These are phyloP conservation scores for Augochlorella aurata DNA, from an alignment of 2,888 invertebrate genomes.

Conservation along the genomic window DNA sequence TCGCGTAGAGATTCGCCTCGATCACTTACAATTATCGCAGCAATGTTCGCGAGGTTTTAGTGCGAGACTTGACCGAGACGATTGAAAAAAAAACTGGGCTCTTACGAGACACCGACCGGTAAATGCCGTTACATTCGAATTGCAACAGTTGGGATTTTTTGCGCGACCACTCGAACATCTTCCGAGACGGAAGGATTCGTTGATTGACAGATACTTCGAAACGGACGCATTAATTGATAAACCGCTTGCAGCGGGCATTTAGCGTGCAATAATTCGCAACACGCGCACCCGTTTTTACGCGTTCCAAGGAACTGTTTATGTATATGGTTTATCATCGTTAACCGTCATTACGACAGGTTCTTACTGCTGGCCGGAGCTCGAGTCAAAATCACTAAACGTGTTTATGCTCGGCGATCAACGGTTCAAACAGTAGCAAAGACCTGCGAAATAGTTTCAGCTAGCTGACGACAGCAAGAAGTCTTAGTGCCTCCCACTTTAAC, in stretches of 20 bases:
- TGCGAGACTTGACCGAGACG: neutral
- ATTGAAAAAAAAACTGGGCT: neutral
- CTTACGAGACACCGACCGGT: neutral
- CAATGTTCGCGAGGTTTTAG: neutral
- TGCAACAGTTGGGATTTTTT: neutral
- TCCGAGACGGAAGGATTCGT: neutral
- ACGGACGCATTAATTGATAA: conserved; percentile 6
- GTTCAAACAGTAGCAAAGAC: neutral
- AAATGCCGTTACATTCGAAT: conserved; percentile 7
- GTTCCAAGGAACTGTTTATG: neutral
- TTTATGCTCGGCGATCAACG: neutral
- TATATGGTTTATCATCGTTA: neutral
- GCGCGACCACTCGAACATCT: neutral
- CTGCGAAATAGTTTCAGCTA: neutral
- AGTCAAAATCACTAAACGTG: neutral
- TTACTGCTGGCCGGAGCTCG: neutral
- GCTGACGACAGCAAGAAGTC: too few relatives aligned
- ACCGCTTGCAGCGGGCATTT: neutral
- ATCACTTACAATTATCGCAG: neutral
- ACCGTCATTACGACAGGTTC: neutral
- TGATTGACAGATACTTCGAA: conserved; percentile 9
- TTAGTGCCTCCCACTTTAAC: neutral
- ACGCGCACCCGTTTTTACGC: neutral
- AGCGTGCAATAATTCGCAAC: neutral
- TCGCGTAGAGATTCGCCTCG: neutral